These are phyloP conservation scores for Amblyornis subalaris DNA, from an alignment of 2,113 vertebrate genomes.

Conservation along the genomic window DNA sequence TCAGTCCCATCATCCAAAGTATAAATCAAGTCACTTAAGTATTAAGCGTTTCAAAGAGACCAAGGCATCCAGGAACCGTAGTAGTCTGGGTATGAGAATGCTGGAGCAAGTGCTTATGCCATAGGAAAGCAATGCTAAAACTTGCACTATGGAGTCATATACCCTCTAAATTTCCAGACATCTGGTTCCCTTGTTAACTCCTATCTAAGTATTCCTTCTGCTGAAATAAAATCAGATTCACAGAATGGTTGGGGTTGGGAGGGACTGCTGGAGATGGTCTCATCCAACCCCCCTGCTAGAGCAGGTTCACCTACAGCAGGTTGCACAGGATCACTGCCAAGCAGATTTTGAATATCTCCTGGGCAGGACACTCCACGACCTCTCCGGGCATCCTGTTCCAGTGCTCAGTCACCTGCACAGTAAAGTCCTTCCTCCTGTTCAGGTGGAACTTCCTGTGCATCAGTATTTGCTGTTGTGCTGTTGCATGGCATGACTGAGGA, in stretches of 20 bases:
- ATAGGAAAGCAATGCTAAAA: background rate
- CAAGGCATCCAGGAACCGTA: background rate
- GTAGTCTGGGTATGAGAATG: background rate
- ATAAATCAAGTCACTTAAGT: background rate
- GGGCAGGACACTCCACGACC: background rate
- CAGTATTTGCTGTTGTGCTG: background rate
- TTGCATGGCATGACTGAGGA: background rate
- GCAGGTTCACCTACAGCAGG: background rate
- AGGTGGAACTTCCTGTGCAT: background rate
- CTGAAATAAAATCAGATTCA: background rate
- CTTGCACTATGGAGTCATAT: background rate
- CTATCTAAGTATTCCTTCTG: background rate
- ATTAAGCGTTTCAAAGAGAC: background rate
- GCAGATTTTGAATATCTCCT: background rate
- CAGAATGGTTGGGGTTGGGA: background rate
- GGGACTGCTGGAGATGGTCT: background rate
- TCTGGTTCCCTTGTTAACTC: background rate
- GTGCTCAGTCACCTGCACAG: background rate
- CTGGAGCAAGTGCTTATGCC: background rate
- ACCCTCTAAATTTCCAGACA: background rate
- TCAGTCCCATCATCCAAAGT: background rate
- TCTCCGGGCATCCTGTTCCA: background rate
- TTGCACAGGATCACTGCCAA: background rate
- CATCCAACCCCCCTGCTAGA: background rate
- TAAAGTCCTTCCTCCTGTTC: background rate